Evolutionary conservation across 2,888 invertebrate species (phyloP).

Genomic region (Athetis lepigone): DNA sequence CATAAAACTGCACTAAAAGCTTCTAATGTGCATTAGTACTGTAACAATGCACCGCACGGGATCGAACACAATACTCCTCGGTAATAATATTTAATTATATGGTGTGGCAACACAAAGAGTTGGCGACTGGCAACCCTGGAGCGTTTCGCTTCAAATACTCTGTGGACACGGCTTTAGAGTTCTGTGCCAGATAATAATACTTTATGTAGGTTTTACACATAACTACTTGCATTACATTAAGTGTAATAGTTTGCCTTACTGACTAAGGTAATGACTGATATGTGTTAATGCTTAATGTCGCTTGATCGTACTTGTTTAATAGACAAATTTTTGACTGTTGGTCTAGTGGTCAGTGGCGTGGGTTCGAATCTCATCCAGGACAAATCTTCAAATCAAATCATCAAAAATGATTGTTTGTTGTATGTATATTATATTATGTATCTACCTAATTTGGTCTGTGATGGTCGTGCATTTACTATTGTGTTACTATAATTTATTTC

Average conservation of each 20-base stretch:
- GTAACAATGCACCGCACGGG: slow-evolving; percentile 63
- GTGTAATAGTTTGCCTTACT: background rate
- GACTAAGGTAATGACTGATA: too few species aligned
- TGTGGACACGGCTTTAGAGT: slow-evolving; percentile 46
- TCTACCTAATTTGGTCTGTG: too few species aligned
- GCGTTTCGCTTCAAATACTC: slow-evolving; percentile 62
- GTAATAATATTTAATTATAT: slow-evolving; percentile 73
- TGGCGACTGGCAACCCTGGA: slow-evolving; percentile 65
- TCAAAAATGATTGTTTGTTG: too few species aligned
- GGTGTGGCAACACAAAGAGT: slow-evolving; percentile 64
- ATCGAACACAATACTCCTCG: slow-evolving; percentile 64
- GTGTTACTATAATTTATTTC: too few species aligned
- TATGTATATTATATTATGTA: too few species aligned
- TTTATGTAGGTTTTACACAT: slow-evolving; percentile 4
- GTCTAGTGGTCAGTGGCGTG: too few species aligned
- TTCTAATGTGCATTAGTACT: slow-evolving; percentile 52
- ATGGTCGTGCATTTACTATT: too few species aligned
- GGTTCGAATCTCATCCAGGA: too few species aligned
- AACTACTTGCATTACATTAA: background rate
- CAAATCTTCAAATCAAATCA: too few species aligned
- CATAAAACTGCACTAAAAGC: slow-evolving; percentile 59
- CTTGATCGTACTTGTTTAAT: too few species aligned
- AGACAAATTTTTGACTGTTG: too few species aligned
- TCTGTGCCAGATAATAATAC: slow-evolving; percentile 24
- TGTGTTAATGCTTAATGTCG: background rate